Evolutionary conservation across 1,140 invertebrate species (phyloP), one percentile per base, ranked within the genome.

Genomic region (Nomia melanderi): DNA sequence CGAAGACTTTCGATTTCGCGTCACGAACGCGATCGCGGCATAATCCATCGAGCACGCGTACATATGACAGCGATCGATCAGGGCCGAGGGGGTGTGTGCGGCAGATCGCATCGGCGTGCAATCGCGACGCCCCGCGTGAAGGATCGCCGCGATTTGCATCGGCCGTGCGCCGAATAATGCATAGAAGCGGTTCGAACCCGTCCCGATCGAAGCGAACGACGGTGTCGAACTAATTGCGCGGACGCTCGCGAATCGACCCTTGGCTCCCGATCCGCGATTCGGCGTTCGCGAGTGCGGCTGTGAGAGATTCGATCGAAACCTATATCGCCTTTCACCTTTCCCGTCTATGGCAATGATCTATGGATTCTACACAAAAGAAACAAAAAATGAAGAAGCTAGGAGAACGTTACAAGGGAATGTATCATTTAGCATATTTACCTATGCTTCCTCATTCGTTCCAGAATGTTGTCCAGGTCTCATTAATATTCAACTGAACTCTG

Each of bases 101-200:
- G 57, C 80, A 77, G 84, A 87, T 82, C 79, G 78, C 74, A 78
- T 77, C 67, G 79, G 44, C 69, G 71, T 77, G 71, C 72, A 60
- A 64, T 74, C 76, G 71, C 64, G 67, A 67, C 75, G 57, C 56
- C 44, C 71, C 44, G 67, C 63, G 65, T 87, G 82, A 88, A 76
- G 71, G 84, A 88, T 88, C 82, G 80, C 75, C 72, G 56, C 79
- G 74, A 88, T 88, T 88, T 87, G 86, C 87, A 88, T 88, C 83
- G 65, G 65, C 66, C 86, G 86, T 88, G 86, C 73, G 67, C 31
- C 67, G 86, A 88, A 88, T 88, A 88, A 86, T 82, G 79, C 72
- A 87, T 87, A 74, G 57, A 59, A 78, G 23, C 67, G 20, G 65
- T 73, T 57, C 5, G 31, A 57, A 65, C 70, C 63, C 75, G 47